Percentiles rank a stretch among this genome's conserved stretches.
Conservation (phyloP, 2,888 invertebrate genomes). For the Synergus japonicus region DNA sequence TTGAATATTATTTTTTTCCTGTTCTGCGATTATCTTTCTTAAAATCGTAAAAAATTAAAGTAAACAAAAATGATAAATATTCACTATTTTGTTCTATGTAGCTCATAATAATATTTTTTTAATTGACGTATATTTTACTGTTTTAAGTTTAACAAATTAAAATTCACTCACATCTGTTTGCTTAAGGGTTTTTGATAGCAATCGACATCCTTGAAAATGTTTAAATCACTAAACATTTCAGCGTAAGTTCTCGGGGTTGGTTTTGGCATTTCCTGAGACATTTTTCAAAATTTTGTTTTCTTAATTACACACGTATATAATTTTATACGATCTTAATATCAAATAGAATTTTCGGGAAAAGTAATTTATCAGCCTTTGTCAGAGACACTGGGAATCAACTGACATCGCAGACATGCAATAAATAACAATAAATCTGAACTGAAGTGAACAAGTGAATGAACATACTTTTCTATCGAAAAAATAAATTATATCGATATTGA, state of each 20-base stretch:
- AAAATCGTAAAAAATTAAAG: conserved; percentile 10
- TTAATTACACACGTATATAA: not conserved
- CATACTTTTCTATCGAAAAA: not conserved
- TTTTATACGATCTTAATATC: not conserved
- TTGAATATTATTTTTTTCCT: conserved; percentile 40
- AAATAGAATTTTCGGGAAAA: not conserved
- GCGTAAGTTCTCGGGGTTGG: conserved; percentile 44
- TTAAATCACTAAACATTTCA: conserved; percentile 13
- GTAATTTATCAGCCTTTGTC: not conserved
- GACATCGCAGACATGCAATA: not conserved
- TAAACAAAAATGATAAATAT: conserved; percentile 1
- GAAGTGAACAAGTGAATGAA: conserved; percentile 5
- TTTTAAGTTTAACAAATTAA: not conserved
- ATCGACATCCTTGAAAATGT: conserved; percentile 25
- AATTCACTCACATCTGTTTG: conserved; percentile 43
- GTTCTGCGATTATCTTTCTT: conserved; percentile 43
- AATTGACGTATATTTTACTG: not conserved
- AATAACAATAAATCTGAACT: not conserved
- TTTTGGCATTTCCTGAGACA: conserved; percentile 45
- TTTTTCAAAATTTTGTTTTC: not conserved
- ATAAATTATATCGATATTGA: not conserved
- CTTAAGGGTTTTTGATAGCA: not conserved
- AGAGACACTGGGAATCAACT: not conserved
- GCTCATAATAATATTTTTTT: not conserved
- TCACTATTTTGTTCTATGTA: not conserved